Conservation (phyloP, 1,140 invertebrate genomes). For the Saccostrea cuccullata region DNA sequence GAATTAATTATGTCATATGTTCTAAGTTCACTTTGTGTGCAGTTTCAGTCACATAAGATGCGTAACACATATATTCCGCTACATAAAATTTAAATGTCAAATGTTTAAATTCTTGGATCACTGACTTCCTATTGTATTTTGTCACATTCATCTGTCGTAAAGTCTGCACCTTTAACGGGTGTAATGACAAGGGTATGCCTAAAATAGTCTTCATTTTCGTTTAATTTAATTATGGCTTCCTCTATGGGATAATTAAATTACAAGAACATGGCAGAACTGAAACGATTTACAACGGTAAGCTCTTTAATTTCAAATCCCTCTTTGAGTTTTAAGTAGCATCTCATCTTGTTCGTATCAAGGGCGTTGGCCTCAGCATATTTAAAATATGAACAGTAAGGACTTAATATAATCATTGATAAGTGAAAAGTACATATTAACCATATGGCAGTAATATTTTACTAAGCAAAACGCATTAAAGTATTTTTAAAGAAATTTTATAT, state of each 20-base stretch:
- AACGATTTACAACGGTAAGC: slow-evolving; percentile 8
- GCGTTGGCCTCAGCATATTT: not conserved
- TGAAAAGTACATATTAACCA: not conserved
- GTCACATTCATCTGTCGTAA: not conserved
- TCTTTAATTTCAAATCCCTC: not conserved
- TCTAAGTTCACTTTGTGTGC: no score
- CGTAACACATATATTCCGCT: not conserved
- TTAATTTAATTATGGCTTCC: not conserved
- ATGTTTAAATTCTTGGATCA: slow-evolving; percentile 11
- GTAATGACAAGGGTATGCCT: not conserved
- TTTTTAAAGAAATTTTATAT: no score
- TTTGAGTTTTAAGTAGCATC: not conserved
- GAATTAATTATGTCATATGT: no score
- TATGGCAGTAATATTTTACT: not conserved
- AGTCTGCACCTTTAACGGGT: not conserved
- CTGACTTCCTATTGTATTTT: not conserved
- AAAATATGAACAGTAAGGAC: not conserved
- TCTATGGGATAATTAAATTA: not conserved
- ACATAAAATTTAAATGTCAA: not conserved
- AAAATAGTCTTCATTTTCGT: not conserved
- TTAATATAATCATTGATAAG: not conserved
- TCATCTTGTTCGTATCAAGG: not conserved
- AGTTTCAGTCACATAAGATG: not conserved
- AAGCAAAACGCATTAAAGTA: not conserved
- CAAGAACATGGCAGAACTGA: not conserved